phyloP scores from a whole-genome alignment of 2,888 invertebrate genomes.

The Horisme vitalbata region DNA sequence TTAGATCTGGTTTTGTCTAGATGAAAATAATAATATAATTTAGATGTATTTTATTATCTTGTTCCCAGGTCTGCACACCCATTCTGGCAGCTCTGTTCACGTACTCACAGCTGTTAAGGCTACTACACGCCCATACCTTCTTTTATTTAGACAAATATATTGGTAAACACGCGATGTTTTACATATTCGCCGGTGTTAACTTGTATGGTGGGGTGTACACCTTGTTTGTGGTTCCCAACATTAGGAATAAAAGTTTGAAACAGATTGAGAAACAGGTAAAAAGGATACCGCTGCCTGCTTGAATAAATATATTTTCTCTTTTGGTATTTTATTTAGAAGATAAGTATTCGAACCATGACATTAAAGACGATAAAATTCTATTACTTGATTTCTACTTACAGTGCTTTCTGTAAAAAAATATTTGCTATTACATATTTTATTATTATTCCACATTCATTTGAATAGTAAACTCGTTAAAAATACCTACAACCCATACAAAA shows the following conservation, averaged over 20 bases:
- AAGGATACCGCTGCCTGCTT: slow-evolving; percentile 56
- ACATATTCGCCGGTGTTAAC: slow-evolving; percentile 63
- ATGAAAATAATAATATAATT: too few species aligned
- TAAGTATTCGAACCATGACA: background rate
- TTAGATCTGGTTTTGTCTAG: too few species aligned
- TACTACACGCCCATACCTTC: slow-evolving; percentile 60
- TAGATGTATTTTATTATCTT: slow-evolving; percentile 12
- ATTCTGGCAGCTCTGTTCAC: slow-evolving; percentile 51
- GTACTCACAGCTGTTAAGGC: slow-evolving; percentile 57
- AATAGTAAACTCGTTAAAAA: too few species aligned
- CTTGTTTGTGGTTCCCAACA: slow-evolving; percentile 53
- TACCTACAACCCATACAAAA: too few species aligned
- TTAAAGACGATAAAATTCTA: background rate
- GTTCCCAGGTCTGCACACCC: slow-evolving; percentile 62
- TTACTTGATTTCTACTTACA: too few species aligned
- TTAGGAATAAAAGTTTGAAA: slow-evolving; percentile 50
- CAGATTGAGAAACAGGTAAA: slow-evolving; percentile 66
- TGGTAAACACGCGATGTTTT: slow-evolving; percentile 60
- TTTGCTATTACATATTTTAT: too few species aligned
- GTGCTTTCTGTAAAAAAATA: too few species aligned
- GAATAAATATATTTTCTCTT: slow-evolving; percentile 17
- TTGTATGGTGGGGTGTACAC: slow-evolving; percentile 63
- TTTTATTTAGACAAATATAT: slow-evolving; percentile 59
- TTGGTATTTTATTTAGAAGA: slow-evolving; percentile 9
- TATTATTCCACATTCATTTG: too few species aligned